Evolutionary conservation across 2,113 vertebrate genomes (phyloP).

Genomic region (Anseranas semipalmata): DNA sequence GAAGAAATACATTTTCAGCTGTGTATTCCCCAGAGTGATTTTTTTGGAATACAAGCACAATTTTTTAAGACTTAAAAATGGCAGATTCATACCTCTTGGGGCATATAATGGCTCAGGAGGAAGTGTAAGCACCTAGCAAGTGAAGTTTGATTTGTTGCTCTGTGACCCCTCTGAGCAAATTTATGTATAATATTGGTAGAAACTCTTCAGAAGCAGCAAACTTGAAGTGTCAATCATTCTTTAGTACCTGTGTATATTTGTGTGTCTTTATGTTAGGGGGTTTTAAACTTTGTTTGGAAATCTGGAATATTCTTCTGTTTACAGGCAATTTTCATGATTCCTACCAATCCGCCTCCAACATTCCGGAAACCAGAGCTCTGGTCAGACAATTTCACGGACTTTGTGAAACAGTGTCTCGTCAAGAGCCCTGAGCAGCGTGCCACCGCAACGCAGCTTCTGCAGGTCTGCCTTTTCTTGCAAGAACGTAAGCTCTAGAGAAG

Average conservation of each 20-base stretch:
- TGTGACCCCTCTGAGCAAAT: neutral
- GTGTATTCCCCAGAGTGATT: neutral
- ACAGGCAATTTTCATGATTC: slow-evolving; percentile 98
- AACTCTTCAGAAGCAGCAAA: neutral
- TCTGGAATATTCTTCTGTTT: neutral
- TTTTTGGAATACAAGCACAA: neutral
- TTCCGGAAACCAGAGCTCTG: slow-evolving; percentile 88
- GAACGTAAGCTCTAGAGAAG: neutral
- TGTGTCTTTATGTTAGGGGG: neutral
- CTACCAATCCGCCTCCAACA: slow-evolving; percentile 91
- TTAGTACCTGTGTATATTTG: neutral
- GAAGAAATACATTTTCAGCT: neutral
- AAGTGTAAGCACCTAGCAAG: neutral
- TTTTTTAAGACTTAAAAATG: neutral
- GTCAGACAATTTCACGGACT: slow-evolving; percentile 85
- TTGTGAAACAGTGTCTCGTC: slow-evolving; percentile 90
- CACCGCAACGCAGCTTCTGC: slow-evolving; percentile 90
- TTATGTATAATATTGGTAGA: neutral
- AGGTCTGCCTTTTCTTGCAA: slow-evolving; percentile 76
- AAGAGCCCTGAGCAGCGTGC: slow-evolving; percentile 91
- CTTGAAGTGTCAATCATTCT: fast-evolving
- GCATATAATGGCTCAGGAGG: neutral
- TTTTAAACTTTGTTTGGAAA: neutral
- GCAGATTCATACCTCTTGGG: neutral
- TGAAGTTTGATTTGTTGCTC: neutral